Base-by-base conservation (phyloP, 1,140 invertebrate species). In the Neodiprion virginianus region DNA sequence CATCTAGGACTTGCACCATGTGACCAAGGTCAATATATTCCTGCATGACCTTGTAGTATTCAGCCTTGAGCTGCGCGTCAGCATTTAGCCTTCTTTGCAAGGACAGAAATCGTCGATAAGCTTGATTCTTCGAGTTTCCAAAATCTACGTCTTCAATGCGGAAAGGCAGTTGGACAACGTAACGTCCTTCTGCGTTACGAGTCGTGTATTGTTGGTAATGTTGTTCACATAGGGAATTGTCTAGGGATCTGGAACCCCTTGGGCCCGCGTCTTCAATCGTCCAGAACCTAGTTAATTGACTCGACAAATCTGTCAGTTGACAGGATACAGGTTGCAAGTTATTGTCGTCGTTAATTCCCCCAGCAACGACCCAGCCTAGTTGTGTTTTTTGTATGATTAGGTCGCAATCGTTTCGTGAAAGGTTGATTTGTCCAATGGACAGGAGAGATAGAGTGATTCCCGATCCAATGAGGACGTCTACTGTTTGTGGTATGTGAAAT, bases 151-250 rank as follows among this genome's bases (percentile, higher is more conserved):
- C 48, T 48, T 8, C 8, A 11, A 17, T 12, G 5, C 78, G 78
- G 3, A 85, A 73, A 8, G 84, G 84, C 28, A 85, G 72, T 17
- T 68, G 67, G 12, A 85, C 83, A 21, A 78, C 79, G 76, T 82
- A 86, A 23, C 79, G 74, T 65, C 83, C 82, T 23, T 75, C 66
- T 47, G 23, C 21, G 65, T 17, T 17, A 17, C 17, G 17, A 17
- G 17, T 75, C 61, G n/a, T 72, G 66, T 17, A 68, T 68, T 17
- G 67, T 17, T 9, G n/a, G 28, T 8, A 68, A 9, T 17, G 67
- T 23, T n/a, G 67, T 8, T 23, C 17, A 66, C 40, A 50, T 74
- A 3, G 48, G 75, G 7, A 53, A 76, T 1, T 28, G 21, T 0
- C 4, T 69, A 9, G 11, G 71, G 48, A 49, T 17, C 17, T 17